phyloP scores from a whole-genome alignment of 2,797 vertebrate genomes.

The Hafferia zeledoni region DNA sequence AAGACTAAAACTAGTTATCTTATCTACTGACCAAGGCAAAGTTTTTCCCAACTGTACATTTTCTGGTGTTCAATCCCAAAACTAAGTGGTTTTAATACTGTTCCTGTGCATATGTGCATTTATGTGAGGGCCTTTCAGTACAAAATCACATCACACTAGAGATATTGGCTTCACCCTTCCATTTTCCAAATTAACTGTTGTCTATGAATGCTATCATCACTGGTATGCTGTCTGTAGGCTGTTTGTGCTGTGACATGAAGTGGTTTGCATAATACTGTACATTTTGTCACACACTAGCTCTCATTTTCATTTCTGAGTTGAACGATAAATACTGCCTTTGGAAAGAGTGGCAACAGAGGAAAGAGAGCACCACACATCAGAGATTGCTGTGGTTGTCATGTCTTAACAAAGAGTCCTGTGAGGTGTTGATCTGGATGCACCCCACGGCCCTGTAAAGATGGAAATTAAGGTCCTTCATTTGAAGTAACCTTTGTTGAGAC shows the following conservation, averaged over 20 bases:
- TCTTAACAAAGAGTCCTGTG: background rate
- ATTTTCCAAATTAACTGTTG: slow-evolving; percentile 43
- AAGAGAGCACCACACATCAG: background rate
- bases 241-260: slow-evolving; percentile 45
- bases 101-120: background rate
- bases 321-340: slow-evolving; percentile 70
- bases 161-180: slow-evolving; percentile 55
- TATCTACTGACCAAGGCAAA: background rate
- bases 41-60: background rate
- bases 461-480: background rate
- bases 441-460: too few relatives aligned
- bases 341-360: background rate
- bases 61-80: background rate
- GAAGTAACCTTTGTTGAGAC: background rate
- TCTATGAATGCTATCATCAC: slow-evolving; percentile 44
- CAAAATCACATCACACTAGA: slow-evolving; percentile 19
- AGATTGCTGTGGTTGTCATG: background rate
- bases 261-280: slow-evolving; percentile 26
- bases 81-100: background rate
- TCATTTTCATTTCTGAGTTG: slow-evolving; percentile 69
- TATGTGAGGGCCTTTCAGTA: slow-evolving; percentile 17
- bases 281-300: slow-evolving; percentile 52
- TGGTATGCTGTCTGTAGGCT: slow-evolving; percentile 43
- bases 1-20: background rate
- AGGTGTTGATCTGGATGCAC: fast-evolving